Evolutionary conservation across 2,888 invertebrate genomes (phyloP).

Genomic region (Plebejus anna): DNA sequence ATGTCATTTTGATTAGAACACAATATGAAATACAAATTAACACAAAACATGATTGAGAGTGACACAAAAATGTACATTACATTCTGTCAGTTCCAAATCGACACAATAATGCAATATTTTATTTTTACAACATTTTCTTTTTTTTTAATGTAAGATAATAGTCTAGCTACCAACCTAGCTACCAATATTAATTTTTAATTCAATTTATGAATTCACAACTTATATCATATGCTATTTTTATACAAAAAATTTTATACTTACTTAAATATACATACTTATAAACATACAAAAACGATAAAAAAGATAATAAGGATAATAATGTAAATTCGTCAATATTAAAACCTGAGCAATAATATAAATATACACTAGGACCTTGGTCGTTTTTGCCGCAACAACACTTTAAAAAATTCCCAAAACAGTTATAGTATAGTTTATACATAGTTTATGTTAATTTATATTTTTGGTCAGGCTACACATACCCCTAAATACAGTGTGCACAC

Average conservation of each 20-base stretch:
- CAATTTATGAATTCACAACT: too few relatives aligned
- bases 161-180: too few relatives aligned
- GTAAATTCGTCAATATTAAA: neutral
- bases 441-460: too few relatives aligned
- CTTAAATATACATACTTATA: neutral
- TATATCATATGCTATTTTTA: neutral
- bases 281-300: neutral
- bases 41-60: neutral
- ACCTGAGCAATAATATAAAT: neutral
- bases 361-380: too few relatives aligned
- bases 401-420: too few relatives aligned
- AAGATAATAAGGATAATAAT: neutral
- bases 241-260: neutral
- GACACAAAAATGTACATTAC: neutral
- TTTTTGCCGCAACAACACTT: too few relatives aligned
- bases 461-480: neutral
- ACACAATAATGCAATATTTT: neutral
- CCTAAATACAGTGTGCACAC: conserved; percentile 40
- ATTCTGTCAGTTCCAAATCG: neutral
- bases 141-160: neutral
- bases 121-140: neutral
- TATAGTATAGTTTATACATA: too few relatives aligned
- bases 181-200: too few relatives aligned
- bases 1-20: neutral
- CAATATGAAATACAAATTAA: neutral